Conservation (phyloP, 2,113 vertebrate species). For the Pseudorhombus dupliciocellatus region DNA sequence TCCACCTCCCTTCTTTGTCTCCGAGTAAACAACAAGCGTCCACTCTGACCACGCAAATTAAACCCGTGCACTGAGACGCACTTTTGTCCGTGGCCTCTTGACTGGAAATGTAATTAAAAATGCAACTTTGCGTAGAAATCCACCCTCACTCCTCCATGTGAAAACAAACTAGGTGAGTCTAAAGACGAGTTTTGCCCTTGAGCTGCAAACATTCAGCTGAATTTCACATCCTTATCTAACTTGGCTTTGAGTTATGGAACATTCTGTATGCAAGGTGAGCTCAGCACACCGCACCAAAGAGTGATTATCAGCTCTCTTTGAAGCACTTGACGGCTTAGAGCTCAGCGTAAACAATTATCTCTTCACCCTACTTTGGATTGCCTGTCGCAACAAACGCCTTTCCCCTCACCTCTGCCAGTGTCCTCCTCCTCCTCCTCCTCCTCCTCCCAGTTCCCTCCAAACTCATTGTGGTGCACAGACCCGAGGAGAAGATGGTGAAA, state of each 20-base stretch:
- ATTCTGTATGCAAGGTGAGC: conserved; percentile 66
- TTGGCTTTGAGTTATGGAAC: conserved; percentile 47
- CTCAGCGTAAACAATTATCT: conserved; percentile 70
- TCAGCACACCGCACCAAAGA: conserved; percentile 42
- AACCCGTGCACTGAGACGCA: background rate
- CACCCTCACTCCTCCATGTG: conserved; percentile 6
- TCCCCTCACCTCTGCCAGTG: conserved; percentile 40
- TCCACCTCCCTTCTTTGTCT: conserved; percentile 14
- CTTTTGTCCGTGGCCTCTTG: conserved; percentile 34
- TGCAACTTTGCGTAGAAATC: conserved; percentile 26
- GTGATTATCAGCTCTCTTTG: conserved; percentile 66
- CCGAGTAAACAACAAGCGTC: conserved; percentile 2
- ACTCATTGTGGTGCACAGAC: background rate
- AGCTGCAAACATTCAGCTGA: conserved; percentile 53
- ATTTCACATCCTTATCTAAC: conserved; percentile 56
- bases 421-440: background rate
- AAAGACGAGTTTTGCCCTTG: conserved; percentile 18
- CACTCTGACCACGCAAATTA: conserved; percentile 12
- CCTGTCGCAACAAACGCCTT: conserved; percentile 78
- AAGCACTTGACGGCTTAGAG: conserved; percentile 65
- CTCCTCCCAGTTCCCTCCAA: background rate
- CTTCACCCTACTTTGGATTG: conserved; percentile 77
- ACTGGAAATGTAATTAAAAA: conserved; percentile 46
- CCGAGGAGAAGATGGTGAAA: background rate
- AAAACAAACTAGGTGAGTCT: conserved; percentile 37